phyloP scores from a whole-genome alignment of 2,797 vertebrate species.

The Brachyalestes nurse region DNA sequence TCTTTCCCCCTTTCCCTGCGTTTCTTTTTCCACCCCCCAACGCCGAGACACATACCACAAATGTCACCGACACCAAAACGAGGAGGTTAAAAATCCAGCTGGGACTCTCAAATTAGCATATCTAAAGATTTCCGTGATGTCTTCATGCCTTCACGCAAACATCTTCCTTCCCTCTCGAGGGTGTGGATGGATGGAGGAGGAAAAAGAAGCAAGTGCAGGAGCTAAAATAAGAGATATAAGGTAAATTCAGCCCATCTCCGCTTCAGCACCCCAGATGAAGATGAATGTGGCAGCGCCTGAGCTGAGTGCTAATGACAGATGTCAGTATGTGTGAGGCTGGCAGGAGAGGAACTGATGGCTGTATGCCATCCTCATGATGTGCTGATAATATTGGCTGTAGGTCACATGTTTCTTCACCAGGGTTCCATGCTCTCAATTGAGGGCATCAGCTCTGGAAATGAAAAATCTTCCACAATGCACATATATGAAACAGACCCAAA shows the following conservation, averaged over 20 bases:
- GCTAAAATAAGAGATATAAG: constrained; percentile 37
- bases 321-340: constrained; percentile 41
- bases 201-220: neutral
- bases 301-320: constrained; percentile 40
- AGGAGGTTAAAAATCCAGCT: constrained; percentile 55
- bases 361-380: constrained; percentile 47
- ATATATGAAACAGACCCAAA: neutral
- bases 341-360: constrained; percentile 42
- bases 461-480: constrained; percentile 24
- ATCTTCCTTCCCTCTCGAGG: constrained; percentile 32
- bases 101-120: constrained; percentile 53
- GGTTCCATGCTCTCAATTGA: constrained; percentile 28
- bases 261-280: constrained; percentile 28
- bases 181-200: constrained; percentile 29
- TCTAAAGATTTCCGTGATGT: constrained; percentile 46
- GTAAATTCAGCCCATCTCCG: constrained; percentile 22
- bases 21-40: neutral
- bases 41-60: constrained; percentile 30
- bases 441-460: constrained; percentile 30
- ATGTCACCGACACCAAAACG: constrained; percentile 32
- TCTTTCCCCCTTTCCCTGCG: neutral
- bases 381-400: constrained; percentile 45
- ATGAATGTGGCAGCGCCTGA: constrained; percentile 35
- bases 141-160: constrained; percentile 40
- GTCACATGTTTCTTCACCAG: constrained; percentile 32